Conservation (phyloP, 2,888 invertebrate species). For the Tinea trinotella region DNA sequence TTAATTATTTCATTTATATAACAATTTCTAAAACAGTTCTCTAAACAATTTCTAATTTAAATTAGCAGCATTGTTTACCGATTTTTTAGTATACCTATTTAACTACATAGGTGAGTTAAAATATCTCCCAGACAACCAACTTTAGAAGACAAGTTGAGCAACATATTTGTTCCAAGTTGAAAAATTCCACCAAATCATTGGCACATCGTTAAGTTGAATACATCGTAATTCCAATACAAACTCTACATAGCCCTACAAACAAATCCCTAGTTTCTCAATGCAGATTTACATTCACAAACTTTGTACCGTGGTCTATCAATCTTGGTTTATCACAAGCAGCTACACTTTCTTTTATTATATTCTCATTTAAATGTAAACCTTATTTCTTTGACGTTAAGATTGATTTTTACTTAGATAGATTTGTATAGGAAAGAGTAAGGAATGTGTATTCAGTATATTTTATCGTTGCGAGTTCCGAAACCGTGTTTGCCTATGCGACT, state of each 20-base stretch:
- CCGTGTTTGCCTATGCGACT: slow-evolving; percentile 5
- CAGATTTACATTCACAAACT: slow-evolving; percentile 16
- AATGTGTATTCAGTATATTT: neutral
- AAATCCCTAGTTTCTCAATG: slow-evolving; percentile 10
- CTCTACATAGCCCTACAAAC: neutral
- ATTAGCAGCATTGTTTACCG: too few species aligned
- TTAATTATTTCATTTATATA: too few species aligned
- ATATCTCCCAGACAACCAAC: too few species aligned
- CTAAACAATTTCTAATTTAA: too few species aligned
- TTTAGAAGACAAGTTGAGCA: too few species aligned
- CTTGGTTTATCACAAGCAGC: slow-evolving; percentile 10
- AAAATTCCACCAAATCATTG: neutral
- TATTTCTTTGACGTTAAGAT: neutral
- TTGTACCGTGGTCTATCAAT: slow-evolving; percentile 11
- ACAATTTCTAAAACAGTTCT: too few species aligned
- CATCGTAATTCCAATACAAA: neutral
- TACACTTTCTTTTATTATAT: slow-evolving; percentile 1
- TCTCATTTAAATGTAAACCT: neutral
- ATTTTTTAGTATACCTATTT: too few species aligned
- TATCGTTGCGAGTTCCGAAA: neutral
- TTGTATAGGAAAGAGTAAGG: neutral
- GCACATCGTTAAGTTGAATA: neutral
- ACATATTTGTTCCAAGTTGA: neutral
- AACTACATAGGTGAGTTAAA: too few species aligned
- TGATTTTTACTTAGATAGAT: neutral